phyloP scores from a whole-genome alignment of 1,140 invertebrate species.

The Drosophila varians region DNA sequence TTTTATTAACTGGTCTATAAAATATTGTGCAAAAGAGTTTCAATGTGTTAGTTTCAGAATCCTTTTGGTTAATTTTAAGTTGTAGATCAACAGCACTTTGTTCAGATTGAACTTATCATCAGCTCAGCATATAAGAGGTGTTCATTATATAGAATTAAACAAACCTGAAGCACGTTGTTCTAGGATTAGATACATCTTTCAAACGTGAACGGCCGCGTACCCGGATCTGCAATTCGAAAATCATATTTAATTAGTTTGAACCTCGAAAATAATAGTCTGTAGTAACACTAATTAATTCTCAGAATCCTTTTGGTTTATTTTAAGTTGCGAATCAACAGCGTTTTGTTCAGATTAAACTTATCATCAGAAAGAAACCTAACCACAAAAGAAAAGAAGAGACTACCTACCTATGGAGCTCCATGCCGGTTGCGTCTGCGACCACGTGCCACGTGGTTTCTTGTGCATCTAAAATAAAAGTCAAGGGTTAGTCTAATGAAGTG shows the following conservation, averaged over 20 bases:
- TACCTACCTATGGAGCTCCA: slow-evolving; percentile 20
- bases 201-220: background rate
- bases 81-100: slow-evolving; percentile 69
- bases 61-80: slow-evolving; percentile 81
- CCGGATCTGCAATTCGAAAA: background rate
- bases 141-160: background rate
- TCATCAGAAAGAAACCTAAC: slow-evolving; percentile 51
- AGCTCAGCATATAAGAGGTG: background rate
- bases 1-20: slow-evolving; percentile 25
- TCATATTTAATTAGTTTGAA: background rate
- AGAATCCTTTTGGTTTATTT: slow-evolving; percentile 79
- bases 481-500: background rate
- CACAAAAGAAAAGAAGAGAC: background rate
- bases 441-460: slow-evolving; percentile 63
- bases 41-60: slow-evolving; percentile 63
- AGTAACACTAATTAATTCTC: slow-evolving; percentile 17
- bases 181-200: background rate
- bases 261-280: background rate
- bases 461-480: slow-evolving; percentile 4
- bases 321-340: slow-evolving; percentile 64
- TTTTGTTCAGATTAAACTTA: slow-evolving; percentile 66
- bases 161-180: slow-evolving; percentile 5
- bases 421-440: slow-evolving; percentile 19
- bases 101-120: slow-evolving; percentile 81
- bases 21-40: too few relatives aligned